Percentiles rank a stretch among this genome's conserved stretches.
These are phyloP conservation scores for Rambutsinella grinnellia DNA, from an alignment of 2,888 invertebrate genomes.

Conservation along the genomic window DNA sequence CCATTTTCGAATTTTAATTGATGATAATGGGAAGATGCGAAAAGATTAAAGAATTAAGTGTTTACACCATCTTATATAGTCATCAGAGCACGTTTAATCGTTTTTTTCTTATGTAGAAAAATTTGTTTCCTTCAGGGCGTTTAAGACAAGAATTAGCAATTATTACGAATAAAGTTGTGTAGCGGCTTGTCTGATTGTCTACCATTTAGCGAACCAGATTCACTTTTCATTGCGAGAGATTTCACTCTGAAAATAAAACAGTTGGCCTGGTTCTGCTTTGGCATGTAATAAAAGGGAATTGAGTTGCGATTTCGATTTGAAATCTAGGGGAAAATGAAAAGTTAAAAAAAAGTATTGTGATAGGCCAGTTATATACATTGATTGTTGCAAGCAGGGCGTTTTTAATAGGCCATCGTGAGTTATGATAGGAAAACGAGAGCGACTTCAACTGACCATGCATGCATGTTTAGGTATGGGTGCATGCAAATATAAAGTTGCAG, in stretches of 20 bases:
- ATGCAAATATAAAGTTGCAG: neutral
- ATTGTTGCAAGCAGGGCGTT: neutral
- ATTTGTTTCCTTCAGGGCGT: neutral
- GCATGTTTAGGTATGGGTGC: neutral
- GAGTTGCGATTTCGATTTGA: neutral
- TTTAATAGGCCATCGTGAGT: neutral
- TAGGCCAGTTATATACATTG: slow-evolving; percentile 22
- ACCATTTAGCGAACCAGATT: slow-evolving; percentile 35
- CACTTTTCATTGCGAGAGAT: slow-evolving; percentile 49
- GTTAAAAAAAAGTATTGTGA: slow-evolving; percentile 19
- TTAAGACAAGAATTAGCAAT: slow-evolving; percentile 17
- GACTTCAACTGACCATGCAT: neutral
- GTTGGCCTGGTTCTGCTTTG: slow-evolving; percentile 43
- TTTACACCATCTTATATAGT: too few relatives aligned
- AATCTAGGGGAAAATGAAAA: neutral
- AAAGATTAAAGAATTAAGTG: neutral
- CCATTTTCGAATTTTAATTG: slow-evolving; percentile 22
- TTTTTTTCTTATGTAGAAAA: too few relatives aligned
- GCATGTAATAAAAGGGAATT: neutral
- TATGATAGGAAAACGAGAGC: neutral
- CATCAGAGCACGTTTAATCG: too few relatives aligned
- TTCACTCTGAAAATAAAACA: slow-evolving; percentile 37
- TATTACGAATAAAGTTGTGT: neutral
- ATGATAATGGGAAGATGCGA: slow-evolving; percentile 16
- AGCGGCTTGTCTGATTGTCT: neutral